Evolutionary conservation across 2,888 invertebrate species (phyloP), one percentile per base, ranked within the genome.

Genomic region (Caenorhabditis drosophilae): DNA sequence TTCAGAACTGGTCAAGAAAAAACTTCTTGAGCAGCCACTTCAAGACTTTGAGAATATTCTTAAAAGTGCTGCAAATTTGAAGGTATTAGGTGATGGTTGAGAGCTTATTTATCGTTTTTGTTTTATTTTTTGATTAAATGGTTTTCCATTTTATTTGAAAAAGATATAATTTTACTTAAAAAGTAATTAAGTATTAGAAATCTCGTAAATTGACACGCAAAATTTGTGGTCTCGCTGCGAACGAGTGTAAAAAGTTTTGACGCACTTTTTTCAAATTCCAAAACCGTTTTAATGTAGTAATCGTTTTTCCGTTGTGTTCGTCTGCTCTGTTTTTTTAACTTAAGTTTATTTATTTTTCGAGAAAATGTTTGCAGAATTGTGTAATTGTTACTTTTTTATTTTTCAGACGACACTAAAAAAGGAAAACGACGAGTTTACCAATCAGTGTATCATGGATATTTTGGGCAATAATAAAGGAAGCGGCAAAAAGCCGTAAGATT

Each of bases 401-500:
- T 31, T 31, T 12, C 31, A 31, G 31, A 31, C 31, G 7, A 31
- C 31, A 12, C 31, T 31, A 9, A 12, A 6, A 12, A 12, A 12
- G 12, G 31, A 31, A 9, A 31, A 6, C 25, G 20, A 42, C 16
- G 42, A 18, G 4, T 12, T 22, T 22, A 42, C 42, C 16, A 12
- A 42, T 42, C 6, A 12, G 6, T 6, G 7, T 9, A 31, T 31
- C 31, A 38, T 38, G 38, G n/a, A n/a, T n/a, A n/a, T n/a, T n/a
- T n/a, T n/a, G n/a, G n/a, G 7, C 38, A 38, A 38, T 18, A 6
- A 16, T 38, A 11, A n/a, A n/a, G 38, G n/a, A 38, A 16, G 18
- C 18, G 15, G 18, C 18, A 38, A 38, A 38, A 38, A 38, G n/a
- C 38, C 38, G 38, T 38, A n/a, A 16, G 38, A 16, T 38, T 38